Percentiles rank a stretch among this genome's conserved stretches.
Conservation (phyloP, 2,797 vertebrate genomes). For the Heliangelus exortis region DNA sequence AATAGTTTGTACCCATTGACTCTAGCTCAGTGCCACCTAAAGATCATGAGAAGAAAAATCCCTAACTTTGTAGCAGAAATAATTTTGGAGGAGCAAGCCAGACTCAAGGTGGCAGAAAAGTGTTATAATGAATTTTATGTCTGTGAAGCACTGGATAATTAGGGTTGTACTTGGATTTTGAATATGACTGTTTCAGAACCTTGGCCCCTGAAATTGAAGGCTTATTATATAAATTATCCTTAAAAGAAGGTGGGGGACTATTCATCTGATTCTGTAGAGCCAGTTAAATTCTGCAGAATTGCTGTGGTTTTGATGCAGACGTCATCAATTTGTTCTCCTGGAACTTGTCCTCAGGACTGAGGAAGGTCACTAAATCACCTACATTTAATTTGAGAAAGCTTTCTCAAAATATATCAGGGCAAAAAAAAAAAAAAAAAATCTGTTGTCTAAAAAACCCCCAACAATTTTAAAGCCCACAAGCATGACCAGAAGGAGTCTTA, state of each 20-base stretch:
- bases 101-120: fast-evolving
- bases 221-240: neutral
- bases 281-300: neutral
- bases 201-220: neutral
- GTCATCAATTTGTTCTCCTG: neutral
- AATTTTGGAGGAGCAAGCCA: neutral
- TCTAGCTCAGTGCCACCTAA: neutral
- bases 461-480: neutral
- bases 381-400: neutral
- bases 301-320: neutral
- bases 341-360: neutral
- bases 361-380: neutral
- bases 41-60: neutral
- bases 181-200: neutral
- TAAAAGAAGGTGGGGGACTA: neutral
- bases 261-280: neutral
- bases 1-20: neutral
- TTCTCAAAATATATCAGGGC: neutral
- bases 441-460: neutral
- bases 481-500: neutral
- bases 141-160: neutral
- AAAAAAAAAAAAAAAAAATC: neutral
- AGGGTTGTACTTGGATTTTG: neutral
- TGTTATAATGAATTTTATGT: neutral
- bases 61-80: neutral